Percentiles rank a stretch among this genome's conserved stretches.
phyloP scores from a whole-genome alignment of 2,888 invertebrate species.

The Cephus runcator region DNA sequence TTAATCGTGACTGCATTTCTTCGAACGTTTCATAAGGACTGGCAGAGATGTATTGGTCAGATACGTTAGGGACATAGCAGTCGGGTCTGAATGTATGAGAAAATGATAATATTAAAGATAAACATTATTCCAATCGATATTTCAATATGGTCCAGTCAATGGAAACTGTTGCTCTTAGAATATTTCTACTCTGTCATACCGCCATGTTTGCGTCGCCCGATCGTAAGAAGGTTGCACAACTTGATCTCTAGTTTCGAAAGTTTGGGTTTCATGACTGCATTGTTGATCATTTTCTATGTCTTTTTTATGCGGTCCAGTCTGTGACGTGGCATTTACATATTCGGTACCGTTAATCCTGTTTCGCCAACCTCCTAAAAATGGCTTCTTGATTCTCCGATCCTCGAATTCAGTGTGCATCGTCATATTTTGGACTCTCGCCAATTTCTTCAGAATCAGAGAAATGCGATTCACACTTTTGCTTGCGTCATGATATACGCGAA shows the following conservation, averaged over 20 bases:
- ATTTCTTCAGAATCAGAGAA: neutral
- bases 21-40: slow-evolving; percentile 76
- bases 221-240: slow-evolving; percentile 67
- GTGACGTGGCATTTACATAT: slow-evolving; percentile 85
- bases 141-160: neutral
- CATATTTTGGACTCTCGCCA: neutral
- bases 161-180: neutral
- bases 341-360: slow-evolving; percentile 76
- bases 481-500: neutral
- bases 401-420: slow-evolving; percentile 65
- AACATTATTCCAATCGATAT: neutral
- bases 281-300: slow-evolving; percentile 68
- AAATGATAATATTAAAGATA: neutral
- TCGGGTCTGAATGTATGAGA: slow-evolving; percentile 58
- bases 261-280: slow-evolving; percentile 75
- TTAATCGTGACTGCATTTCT: slow-evolving; percentile 70
- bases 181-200: slow-evolving; percentile 35
- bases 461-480: neutral
- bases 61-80: slow-evolving; percentile 72
- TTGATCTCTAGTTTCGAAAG: slow-evolving; percentile 69
- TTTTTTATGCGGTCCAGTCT: slow-evolving; percentile 76
- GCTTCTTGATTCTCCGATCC: slow-evolving; percentile 74
- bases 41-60: slow-evolving; percentile 72
- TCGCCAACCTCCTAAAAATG: slow-evolving; percentile 84
- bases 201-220: slow-evolving; percentile 73